phyloP scores from a whole-genome alignment of 1,140 invertebrate species.

The Holcopasites calliopsidis region DNA sequence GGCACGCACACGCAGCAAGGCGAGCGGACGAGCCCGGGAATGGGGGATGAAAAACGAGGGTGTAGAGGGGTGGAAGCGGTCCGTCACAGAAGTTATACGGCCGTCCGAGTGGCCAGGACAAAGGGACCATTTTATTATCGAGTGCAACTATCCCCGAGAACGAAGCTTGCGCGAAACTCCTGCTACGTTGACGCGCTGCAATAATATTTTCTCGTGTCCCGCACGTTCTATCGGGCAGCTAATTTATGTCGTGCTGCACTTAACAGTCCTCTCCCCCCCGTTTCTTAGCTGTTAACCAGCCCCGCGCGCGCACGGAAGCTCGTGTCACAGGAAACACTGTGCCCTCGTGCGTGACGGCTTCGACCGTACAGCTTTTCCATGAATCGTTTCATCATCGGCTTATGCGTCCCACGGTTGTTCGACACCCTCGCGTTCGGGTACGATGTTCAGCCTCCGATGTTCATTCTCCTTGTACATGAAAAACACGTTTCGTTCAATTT shows the following conservation, averaged over 20 bases:
- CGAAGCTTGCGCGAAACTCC: slow-evolving; percentile 16
- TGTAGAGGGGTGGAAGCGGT: slow-evolving; percentile 31
- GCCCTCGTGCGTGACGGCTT: neutral
- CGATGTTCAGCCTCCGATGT: no score
- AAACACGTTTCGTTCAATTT: neutral
- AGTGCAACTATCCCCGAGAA: slow-evolving; percentile 44
- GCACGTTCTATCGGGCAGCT: slow-evolving; percentile 52
- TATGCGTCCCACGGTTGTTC: neutral
- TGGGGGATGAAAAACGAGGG: slow-evolving; percentile 37
- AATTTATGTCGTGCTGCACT: slow-evolving; percentile 64
- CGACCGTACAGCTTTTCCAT: neutral
- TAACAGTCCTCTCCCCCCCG: slow-evolving; percentile 22
- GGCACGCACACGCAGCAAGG: neutral
- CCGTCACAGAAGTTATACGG: slow-evolving; percentile 50
- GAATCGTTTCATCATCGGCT: slow-evolving; percentile 3
- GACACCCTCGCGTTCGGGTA: no score
- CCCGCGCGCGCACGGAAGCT: slow-evolving; percentile 17
- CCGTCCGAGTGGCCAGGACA: slow-evolving; percentile 48
- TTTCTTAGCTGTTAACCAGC: slow-evolving; percentile 25
- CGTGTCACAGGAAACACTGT: neutral
- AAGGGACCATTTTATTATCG: slow-evolving; percentile 71
- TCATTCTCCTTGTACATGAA: neutral
- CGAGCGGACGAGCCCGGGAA: neutral
- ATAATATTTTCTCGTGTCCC: slow-evolving; percentile 69
- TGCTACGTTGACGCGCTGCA: slow-evolving; percentile 31